Evolutionary conservation across 2,888 invertebrate genomes (phyloP).

Genomic region (Xestia sexstrigata): DNA sequence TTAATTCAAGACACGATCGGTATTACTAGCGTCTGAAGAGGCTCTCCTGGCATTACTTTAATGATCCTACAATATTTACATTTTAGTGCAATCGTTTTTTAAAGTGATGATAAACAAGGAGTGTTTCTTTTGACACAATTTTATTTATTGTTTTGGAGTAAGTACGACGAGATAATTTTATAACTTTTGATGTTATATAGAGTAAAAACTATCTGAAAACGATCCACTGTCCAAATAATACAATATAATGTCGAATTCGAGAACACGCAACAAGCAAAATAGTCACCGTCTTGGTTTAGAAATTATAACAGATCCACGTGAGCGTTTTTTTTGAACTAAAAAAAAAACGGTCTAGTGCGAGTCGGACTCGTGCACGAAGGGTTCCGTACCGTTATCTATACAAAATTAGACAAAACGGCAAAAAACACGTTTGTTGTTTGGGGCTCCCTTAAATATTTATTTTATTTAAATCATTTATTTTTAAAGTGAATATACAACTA

Average conservation of each 20-base stretch:
- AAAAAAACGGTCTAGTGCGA: neutral
- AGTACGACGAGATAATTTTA: neutral
- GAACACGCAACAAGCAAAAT: constrained; percentile 8
- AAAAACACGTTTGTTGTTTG: too few relatives aligned
- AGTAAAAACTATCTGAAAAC: neutral
- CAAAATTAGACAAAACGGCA: too few relatives aligned
- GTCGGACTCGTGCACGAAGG: too few relatives aligned
- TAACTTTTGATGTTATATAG: neutral
- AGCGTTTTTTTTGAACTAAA: neutral
- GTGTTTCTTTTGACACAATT: neutral
- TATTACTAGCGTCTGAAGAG: constrained; percentile 69
- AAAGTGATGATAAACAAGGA: neutral
- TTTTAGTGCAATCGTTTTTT: constrained; percentile 33
- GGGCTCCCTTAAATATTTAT: too few relatives aligned
- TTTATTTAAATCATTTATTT: too few relatives aligned
- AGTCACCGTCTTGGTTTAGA: too few relatives aligned
- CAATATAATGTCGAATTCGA: neutral
- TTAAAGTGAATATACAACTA: too few relatives aligned
- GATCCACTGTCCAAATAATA: neutral
- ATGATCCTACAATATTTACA: constrained; percentile 56
- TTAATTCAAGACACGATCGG: constrained; percentile 75
- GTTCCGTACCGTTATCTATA: too few relatives aligned
- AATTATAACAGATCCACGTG: too few relatives aligned
- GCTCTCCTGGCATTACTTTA: constrained; percentile 68
- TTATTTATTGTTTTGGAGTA: neutral